Evolutionary conservation across 2,113 vertebrate species (phyloP), one percentile per base, ranked within the genome.

Genomic region (Sorex araneus): DNA sequence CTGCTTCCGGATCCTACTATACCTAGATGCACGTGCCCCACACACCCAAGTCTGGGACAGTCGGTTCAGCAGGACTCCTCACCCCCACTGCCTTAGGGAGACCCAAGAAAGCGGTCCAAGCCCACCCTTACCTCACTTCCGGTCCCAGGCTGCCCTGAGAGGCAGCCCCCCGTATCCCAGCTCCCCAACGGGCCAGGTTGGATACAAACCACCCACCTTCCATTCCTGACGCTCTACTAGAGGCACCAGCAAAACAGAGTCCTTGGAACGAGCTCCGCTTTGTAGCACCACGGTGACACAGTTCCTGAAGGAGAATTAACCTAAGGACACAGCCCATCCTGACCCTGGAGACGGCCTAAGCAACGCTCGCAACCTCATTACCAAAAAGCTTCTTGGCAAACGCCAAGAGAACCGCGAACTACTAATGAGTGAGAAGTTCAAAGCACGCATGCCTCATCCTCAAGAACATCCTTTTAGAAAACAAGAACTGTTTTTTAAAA

Each of bases 321-420:
- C 67, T 87, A 79, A 79, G 11, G 28, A 82, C 30, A 80, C 4
- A 70, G 60, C 9, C 80, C 6, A 81, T 28, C 32, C 83, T 69
- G 82, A 43, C 7, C 18, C 36, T 87, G 87, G 83, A n/a, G 67
- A 77, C 74, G 82, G 3, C n/a, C 9, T 64, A 74, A 77, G 74
- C 54, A 63, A 77, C 23, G 28, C 25, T 73, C 19, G 6, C 19
- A 78, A 78, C 69, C 57, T 82, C 30, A 82, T 2, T 47, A 50
- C 10, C 82, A 82, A 92, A 71, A 25, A 80, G 78, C 57, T 36
- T 83, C 79, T 87, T 73, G 67, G 73, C 67, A 96, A 81, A 93
- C 28, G 43, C 60, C 11, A 63, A 80, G 69, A 94, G 21, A 78
- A 87, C 0, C 67, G 9, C 16, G 75, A 80, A 66, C 16, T 75